Conservation (phyloP, 2,113 vertebrate species). For the Tachysurus vachellii region DNA sequence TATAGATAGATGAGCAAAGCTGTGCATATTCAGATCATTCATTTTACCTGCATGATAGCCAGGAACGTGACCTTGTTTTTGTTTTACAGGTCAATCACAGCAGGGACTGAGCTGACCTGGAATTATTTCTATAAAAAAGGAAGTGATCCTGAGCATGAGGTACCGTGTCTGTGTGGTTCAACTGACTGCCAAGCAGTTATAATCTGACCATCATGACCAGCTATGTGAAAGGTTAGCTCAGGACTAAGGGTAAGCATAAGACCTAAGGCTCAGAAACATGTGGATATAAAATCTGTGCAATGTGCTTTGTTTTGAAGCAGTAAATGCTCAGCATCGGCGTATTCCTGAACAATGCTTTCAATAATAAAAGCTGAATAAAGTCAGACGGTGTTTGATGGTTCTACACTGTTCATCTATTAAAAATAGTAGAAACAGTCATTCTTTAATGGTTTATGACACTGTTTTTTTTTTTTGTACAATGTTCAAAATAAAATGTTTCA, state of each 20-base stretch:
- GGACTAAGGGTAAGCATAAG: not conserved
- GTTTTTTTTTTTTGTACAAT: not conserved
- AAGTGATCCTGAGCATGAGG: slow-evolving; percentile 72
- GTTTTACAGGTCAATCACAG: slow-evolving; percentile 79
- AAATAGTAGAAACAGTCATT: not conserved
- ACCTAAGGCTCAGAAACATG: not conserved
- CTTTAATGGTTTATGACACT: not conserved
- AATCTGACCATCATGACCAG: slow-evolving; percentile 48
- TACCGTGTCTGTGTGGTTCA: slow-evolving; percentile 79
- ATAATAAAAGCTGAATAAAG: not conserved
- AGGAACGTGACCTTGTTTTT: not conserved
- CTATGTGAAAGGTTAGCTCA: not conserved
- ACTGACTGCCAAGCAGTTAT: slow-evolving; percentile 76
- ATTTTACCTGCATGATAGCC: not conserved
- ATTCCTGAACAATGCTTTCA: not conserved
- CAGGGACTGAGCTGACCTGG: slow-evolving; percentile 91
- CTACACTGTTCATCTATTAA: not conserved
- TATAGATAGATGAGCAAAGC: not conserved
- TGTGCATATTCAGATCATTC: not conserved
- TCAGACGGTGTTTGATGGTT: not conserved
- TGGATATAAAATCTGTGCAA: not conserved
- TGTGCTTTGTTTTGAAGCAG: not conserved
- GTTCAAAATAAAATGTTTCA: not conserved
- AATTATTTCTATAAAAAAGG: slow-evolving; percentile 77
- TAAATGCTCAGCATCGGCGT: not conserved